Base-by-base conservation (phyloP, 1,140 invertebrate species). In the Goniozus legneri region DNA sequence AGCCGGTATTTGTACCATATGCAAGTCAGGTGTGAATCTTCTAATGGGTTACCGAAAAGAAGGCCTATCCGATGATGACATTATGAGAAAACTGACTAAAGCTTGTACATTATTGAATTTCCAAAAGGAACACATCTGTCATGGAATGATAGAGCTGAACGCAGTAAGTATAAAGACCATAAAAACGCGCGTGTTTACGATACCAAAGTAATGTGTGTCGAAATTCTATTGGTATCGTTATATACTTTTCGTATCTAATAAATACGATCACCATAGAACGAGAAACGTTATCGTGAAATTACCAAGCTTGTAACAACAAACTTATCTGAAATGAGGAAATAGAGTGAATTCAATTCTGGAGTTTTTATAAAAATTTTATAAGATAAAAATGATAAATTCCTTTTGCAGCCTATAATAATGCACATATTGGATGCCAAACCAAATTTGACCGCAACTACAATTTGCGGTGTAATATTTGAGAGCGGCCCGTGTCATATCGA, bases 401-500 rank as follows among this genome's bases (percentile, higher is more conserved):
- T 46, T 45, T 73, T 71, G 27, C 51, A 82, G 81, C 79, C 79
- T 40, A 78, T 79, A 30, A 54, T 83, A 19, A 50, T 75, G 2
- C 70, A 81, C 56, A 80, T 85, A 50, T 61, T 82, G n/a, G 77
- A 77, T 39, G 67, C 67, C 13, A 73, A 73, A 36, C 69, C 71
- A 2, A 65, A 73, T 31, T 60, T 83, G 2, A 67, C 68, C 3
- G 60, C 75, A 0, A 50, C 65, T 12, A 65, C 76, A 16, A 72
- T 84, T 41, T 85, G 83, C 53, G 79, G 78, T 3, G 47, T 83
- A 3, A 22, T 82, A 2, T 50, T 83, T 2, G 82, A 84, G 63
- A 68, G 59, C 22, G 43, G 65, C 15, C 54, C 38, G 8, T 79
- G 72, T 41, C 43, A 63, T 49, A 47, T 69, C 38, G 40, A 70